phyloP scores from a whole-genome alignment of 2,888 invertebrate genomes.

The Mythimna lalbum region DNA sequence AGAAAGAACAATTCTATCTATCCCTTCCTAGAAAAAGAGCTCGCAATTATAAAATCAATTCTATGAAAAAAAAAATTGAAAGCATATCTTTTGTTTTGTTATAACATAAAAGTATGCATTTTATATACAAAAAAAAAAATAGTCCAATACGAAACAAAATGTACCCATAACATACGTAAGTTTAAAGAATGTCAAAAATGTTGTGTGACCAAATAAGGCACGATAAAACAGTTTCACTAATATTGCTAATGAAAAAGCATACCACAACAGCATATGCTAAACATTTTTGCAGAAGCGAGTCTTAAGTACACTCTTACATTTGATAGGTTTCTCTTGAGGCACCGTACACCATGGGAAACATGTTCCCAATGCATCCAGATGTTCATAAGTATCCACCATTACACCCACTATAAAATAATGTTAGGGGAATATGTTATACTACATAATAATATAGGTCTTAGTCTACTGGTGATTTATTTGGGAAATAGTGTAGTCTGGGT shows the following conservation, averaged over 20 bases:
- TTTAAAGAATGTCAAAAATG: not conserved
- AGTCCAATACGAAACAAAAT: not conserved
- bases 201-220: not conserved
- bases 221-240: constrained; percentile 2
- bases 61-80: not conserved
- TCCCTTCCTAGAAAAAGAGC: not conserved
- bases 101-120: not conserved
- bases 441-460: constrained; percentile 36
- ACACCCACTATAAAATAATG: constrained; percentile 89
- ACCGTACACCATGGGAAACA: constrained; percentile 94
- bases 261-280: constrained; percentile 33
- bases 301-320: constrained; percentile 78
- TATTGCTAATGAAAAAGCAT: constrained; percentile 20
- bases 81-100: not conserved
- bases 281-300: constrained; percentile 34
- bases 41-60: not conserved
- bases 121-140: not conserved
- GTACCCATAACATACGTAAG: not conserved
- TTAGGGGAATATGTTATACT: constrained; percentile 45
- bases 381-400: constrained; percentile 93
- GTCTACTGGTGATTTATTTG: constrained; percentile 4
- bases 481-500: not conserved
- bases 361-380: constrained; percentile 94
- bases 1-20: constrained; percentile 4
- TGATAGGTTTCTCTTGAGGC: constrained; percentile 83